Evolutionary conservation across 2,113 vertebrate genomes (phyloP).

Genomic region (Charadrius vociferus): DNA sequence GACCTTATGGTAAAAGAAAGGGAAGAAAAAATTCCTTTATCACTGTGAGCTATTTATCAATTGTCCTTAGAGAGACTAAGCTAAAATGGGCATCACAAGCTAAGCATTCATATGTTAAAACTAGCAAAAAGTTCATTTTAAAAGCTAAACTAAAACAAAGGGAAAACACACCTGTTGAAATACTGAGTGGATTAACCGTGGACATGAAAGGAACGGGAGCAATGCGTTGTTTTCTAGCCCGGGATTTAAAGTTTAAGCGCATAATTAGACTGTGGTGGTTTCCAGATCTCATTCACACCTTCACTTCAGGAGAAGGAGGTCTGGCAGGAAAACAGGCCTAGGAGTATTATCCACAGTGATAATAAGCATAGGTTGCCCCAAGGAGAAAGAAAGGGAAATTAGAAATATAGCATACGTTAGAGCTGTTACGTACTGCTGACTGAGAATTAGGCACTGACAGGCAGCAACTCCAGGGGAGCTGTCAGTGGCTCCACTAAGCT

Average conservation of each 20-base stretch:
- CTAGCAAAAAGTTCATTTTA: background rate
- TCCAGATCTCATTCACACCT: conserved; percentile 41
- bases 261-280: background rate
- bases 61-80: background rate
- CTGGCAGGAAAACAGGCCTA: background rate
- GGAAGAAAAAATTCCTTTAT: background rate
- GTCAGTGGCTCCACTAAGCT: background rate
- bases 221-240: background rate
- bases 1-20: background rate
- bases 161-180: background rate
- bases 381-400: conserved; percentile 17
- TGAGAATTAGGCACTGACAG: background rate
- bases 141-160: conserved; percentile 14
- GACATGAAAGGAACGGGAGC: background rate
- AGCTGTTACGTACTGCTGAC: background rate
- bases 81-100: background rate
- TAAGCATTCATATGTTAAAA: background rate
- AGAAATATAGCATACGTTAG: background rate
- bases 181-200: background rate
- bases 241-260: background rate
- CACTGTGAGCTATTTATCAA: background rate
- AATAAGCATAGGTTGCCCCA: background rate
- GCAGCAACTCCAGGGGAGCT: background rate
- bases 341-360: conserved; percentile 6
- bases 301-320: background rate